These are phyloP conservation scores for Cydia fagiglandana DNA, from an alignment of 1,140 invertebrate species.

Conservation along the genomic window DNA sequence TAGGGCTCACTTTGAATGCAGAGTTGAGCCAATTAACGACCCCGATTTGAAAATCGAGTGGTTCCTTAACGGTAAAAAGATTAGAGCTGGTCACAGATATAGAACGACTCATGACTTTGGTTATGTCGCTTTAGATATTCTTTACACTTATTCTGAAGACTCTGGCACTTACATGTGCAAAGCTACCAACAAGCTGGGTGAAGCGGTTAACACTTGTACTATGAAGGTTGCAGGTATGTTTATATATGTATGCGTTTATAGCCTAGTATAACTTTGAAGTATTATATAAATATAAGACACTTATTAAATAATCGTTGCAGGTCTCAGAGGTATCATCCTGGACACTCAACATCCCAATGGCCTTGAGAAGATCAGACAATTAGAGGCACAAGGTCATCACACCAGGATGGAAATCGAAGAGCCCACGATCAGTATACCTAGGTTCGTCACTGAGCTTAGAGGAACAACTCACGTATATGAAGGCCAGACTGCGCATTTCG, in stretches of 20 bases:
- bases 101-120: slow-evolving; percentile 97
- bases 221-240: slow-evolving; percentile 88
- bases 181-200: slow-evolving; percentile 94
- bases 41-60: slow-evolving; percentile 97
- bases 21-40: slow-evolving; percentile 97
- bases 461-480: slow-evolving; percentile 92
- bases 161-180: slow-evolving; percentile 96
- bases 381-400: slow-evolving; percentile 90
- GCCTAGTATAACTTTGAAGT: not conserved
- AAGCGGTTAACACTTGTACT: slow-evolving; percentile 94
- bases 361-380: slow-evolving; percentile 92
- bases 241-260: slow-evolving; percentile 33
- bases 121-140: slow-evolving; percentile 95
- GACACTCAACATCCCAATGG: slow-evolving; percentile 97
- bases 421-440: slow-evolving; percentile 86
- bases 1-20: slow-evolving; percentile 96
- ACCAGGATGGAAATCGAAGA: slow-evolving; percentile 90
- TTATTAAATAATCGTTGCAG: slow-evolving; percentile 58
- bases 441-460: slow-evolving; percentile 89
- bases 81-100: slow-evolving; percentile 91
- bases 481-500: slow-evolving; percentile 93
- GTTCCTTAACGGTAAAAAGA: slow-evolving; percentile 92
- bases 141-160: slow-evolving; percentile 96
- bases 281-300: not conserved
- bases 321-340: slow-evolving; percentile 90